Base-by-base conservation (phyloP, 2,113 vertebrate genomes). In the Chlamydotis undulata region DNA sequence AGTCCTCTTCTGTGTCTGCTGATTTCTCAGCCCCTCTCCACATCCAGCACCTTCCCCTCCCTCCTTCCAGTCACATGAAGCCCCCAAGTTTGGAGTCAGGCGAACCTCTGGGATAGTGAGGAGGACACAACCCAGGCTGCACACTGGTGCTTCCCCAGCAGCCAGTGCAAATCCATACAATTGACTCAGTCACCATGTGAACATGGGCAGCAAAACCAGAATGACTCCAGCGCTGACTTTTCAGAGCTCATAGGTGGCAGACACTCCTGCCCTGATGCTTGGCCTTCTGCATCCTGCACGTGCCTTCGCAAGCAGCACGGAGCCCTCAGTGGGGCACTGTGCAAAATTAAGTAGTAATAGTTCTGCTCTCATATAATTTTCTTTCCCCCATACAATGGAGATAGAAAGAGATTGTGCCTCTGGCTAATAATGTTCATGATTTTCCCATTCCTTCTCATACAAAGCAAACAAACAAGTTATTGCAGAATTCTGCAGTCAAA, bases 401-500 rank as follows among this genome's bases (percentile, higher is more conserved):
- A 56, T 3, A 67, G 65, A 53, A 80, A 65, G 41, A 73, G 45
- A 64, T 52, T 76, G 57, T 0, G 4, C 75, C 86, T 73, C 76
- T 70, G 75, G 76, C 63, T 82, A 83, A 70, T 52, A 93, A 90
- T 90, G 82, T 71, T 93, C 45, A 74, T 76, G 14, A 61, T 90
- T 84, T 80, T 26, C 12, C 13, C 4, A 1, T 74, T 93, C 24
- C 55, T 93, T 75, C 67, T 64, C 3, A 2, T 77, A 90, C 43
- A 77, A 87, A 94, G 21, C 19, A 94, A 94, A 64, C 61, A 28
- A 89, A 65, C 28, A 84, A 33, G 75, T 79, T 94, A 84, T 70
- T 94, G 75, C 55, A 83, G 87, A 94, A 92, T 81, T 92, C 84
- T 83, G 39, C 28, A 10, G 4, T 75, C 75, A 83, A 89, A 94